phyloP scores from a whole-genome alignment of 2,113 vertebrate genomes.

The Ammodytes marinus region DNA sequence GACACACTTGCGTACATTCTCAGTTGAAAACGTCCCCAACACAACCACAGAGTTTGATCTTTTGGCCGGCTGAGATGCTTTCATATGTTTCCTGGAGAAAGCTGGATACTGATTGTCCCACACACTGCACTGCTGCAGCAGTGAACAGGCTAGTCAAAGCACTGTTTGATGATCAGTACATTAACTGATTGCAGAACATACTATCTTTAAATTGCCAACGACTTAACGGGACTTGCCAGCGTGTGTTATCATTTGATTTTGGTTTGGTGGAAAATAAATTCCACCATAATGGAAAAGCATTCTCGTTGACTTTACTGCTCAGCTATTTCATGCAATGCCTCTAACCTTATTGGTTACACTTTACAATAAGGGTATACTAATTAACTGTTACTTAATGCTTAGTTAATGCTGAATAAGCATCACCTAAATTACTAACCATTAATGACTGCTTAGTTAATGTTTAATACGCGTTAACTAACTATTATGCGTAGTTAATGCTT shows the following conservation, averaged over 20 bases:
- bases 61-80: conserved; percentile 59
- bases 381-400: no score
- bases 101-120: conserved; percentile 55
- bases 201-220: conserved; percentile 38
- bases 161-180: conserved; percentile 55
- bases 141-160: conserved; percentile 30
- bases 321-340: conserved; percentile 1
- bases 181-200: conserved; percentile 27
- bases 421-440: no score
- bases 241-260: conserved; percentile 38
- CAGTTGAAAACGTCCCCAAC: conserved; percentile 63
- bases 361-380: no score
- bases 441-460: no score
- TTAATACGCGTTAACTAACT: no score
- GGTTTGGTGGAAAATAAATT: neutral
- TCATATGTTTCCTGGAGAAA: conserved; percentile 64
- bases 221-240: conserved; percentile 12
- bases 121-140: conserved; percentile 49
- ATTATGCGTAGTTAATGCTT: no score
- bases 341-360: no score
- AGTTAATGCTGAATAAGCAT: no score
- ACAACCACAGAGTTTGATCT: conserved; percentile 55
- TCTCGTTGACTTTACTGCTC: neutral
- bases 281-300: conserved; percentile 4
- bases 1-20: conserved; percentile 52